Base-by-base conservation (phyloP, 2,113 vertebrate genomes). In the Sceloporus undulatus region DNA sequence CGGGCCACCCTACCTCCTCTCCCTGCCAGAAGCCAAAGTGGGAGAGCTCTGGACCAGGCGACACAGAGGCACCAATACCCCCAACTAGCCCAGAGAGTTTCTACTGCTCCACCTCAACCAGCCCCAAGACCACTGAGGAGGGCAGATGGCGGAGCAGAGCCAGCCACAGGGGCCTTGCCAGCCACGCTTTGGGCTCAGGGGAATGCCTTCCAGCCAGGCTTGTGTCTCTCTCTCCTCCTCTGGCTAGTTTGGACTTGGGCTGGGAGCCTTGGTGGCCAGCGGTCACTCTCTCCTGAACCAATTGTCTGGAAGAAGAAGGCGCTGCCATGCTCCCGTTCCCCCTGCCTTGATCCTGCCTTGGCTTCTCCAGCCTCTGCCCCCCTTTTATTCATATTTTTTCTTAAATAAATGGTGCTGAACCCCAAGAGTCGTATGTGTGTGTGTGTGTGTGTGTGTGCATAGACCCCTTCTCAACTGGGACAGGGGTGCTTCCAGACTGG, bases 401-500 rank as follows among this genome's bases (percentile, higher is more conserved):
- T 62, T 79, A 79, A 87, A 85, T 80, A 85, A 89, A 85, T 70
- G 48, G 87, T 85, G 87, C 87, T 79, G 87, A 85, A 85, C 87
- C 87, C 75, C 74, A 79, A 1, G 1, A 42, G 9, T 14, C 16
- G 11, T 16, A 27, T 5, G 56, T 2, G 13, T 66, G 62, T 66
- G 73, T 21, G 40, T 13, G 75, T 9, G 9, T 14, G 9, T 66
- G 13, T 66, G 62, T 66, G 73, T 21, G 40, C 4, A 38, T 9
- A 34, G 9, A 27, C 7, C 23, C 65, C 23, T 66, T 66, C 65
- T 66, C 23, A 19, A 19, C 65, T 21, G 13, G 65, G 16, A 66
- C 5, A 21, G 5, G 65, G 65, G 65, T 66, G 65, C 65, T 66
- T 66, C 65, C 19, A 66, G 16, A 19, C 16, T 5, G 5, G 19